Base-by-base conservation (phyloP, 2,797 vertebrate species). In the Acropternis orthonyx region DNA sequence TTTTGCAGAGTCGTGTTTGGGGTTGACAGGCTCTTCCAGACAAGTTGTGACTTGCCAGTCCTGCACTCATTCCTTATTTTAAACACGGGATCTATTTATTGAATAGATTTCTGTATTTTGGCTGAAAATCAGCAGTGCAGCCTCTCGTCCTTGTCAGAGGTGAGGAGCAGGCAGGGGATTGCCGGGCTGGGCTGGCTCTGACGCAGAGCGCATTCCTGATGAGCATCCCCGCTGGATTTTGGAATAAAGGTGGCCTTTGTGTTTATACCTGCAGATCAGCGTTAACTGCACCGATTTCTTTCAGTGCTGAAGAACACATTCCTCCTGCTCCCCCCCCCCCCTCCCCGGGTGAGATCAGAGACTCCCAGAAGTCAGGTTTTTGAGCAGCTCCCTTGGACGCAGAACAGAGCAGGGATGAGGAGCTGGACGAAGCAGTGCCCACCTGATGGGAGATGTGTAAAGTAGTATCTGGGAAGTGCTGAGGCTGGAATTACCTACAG, bases 11-110 rank as follows among this genome's bases (percentile, higher is more conserved):
- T 9, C 0, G 2, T 23, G 12, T 56, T 74, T 26, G 73, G 78
- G 85, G 41, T 28, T 17, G 27, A 52, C 59, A 36, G 58, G 66
- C 68, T 90, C 74, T 71, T 63, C 51, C 43, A 36, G 92, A 52
- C 55, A 37, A 66, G 84, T 43, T 66, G 62, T 66, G 91, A 90
- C 30, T 89, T 63, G 84, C 91, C 76, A 54, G 84, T 73, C 55
- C 6, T 7, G 9, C 0, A 3, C 77, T 61, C 28, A 3, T 10
- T 55, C 23, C n/a, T 77, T 62, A 13, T 80, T 96, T 95, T 86
- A 54, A 89, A 80, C 85, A 39, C 32, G 17, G 78, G 77, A 48
- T 93, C 79, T 95, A n/a, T 88, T 96, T 90, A 61, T 85, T 85
- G 18, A 7, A 17, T 12, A 24, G 69, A 63, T 88, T 65, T 69